phyloP scores from a whole-genome alignment of 2,113 vertebrate species.

The Chloropsis cyanopogon region DNA sequence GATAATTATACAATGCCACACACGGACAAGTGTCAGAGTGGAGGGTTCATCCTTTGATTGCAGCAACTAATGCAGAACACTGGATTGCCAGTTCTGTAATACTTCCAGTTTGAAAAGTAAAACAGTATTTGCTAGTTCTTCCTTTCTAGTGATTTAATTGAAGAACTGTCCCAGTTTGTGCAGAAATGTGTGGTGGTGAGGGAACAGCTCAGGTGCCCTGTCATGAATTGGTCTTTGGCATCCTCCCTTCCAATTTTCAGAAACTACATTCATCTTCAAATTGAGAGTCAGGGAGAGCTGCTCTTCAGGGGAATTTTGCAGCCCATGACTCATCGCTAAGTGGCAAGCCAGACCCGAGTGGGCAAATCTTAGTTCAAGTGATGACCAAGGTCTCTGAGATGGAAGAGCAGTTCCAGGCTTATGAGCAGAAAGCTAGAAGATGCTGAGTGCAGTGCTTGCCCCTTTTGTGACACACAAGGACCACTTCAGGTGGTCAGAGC shows the following conservation, averaged over 20 bases:
- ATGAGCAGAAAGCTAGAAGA: neutral
- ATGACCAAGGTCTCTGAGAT: neutral
- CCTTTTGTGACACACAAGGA: neutral
- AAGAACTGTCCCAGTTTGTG: neutral
- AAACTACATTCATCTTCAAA: neutral
- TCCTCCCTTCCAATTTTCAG: neutral
- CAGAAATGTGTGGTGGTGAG: neutral
- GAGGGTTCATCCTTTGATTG: neutral
- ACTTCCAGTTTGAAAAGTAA: neutral
- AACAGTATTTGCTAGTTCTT: neutral
- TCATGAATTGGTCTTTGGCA: neutral
- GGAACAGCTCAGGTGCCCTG: neutral
- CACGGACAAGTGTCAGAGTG: neutral
- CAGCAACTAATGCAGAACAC: neutral
- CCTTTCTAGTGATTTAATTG: neutral
- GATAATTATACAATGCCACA: too few species aligned
- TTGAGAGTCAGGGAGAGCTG: rapidly evolving
- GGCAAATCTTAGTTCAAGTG: neutral
- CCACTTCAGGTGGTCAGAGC: neutral
- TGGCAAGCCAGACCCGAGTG: neutral
- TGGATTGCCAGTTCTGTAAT: neutral
- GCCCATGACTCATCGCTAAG: neutral
- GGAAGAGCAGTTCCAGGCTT: neutral
- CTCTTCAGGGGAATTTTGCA: neutral
- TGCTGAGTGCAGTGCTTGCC: neutral